Conservation (phyloP, 2,797 vertebrate genomes). For the Taeniopygia guttata region DNA sequence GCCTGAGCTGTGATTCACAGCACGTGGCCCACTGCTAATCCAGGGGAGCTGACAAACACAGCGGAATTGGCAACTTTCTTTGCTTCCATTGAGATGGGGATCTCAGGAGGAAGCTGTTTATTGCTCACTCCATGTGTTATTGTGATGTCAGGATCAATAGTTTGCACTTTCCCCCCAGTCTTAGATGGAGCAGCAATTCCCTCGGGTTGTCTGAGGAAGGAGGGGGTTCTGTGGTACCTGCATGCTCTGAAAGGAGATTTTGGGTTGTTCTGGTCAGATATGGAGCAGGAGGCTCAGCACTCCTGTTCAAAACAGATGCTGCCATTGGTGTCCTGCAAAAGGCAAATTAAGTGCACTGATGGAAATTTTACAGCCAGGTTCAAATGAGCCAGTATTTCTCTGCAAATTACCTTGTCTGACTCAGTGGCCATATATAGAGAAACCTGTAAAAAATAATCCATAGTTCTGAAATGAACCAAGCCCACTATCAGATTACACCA, state of each 20-base stretch:
- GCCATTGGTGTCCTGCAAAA: accelerated
- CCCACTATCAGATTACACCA: neutral
- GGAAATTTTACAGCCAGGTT: neutral
- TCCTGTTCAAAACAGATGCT: neutral
- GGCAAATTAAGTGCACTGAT: neutral
- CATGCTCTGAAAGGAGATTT: neutral
- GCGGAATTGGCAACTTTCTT: neutral
- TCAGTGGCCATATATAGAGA: neutral
- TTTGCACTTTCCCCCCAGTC: neutral
- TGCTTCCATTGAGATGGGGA: neutral
- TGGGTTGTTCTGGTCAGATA: neutral
- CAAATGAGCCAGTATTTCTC: neutral
- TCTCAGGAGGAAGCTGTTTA: neutral
- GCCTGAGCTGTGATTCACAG: neutral
- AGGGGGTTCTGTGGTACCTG: neutral
- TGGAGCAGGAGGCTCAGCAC: neutral
- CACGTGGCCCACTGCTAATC: neutral
- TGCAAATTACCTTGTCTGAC: neutral
- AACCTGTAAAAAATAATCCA: neutral
- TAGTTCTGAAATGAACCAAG: neutral
- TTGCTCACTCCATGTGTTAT: neutral
- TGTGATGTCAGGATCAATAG: neutral
- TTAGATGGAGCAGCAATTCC: neutral
- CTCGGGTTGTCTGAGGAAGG: neutral
- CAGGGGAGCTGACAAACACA: neutral